Base-by-base conservation (phyloP, 1,140 invertebrate genomes). In the Euura lappo region DNA sequence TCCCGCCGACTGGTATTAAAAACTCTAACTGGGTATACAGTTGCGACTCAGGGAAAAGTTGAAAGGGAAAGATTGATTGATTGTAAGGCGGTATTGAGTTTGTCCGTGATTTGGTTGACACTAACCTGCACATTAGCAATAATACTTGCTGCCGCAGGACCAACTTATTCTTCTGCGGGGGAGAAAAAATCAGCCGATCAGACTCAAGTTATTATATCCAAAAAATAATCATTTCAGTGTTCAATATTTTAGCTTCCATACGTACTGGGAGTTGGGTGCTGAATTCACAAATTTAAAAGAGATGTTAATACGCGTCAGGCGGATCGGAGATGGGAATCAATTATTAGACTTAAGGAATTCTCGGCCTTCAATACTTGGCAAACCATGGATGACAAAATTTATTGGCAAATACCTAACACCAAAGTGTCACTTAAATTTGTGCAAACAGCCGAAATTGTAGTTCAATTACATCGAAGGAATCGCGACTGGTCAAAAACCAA, bases 111-210 rank as follows among this genome's bases (percentile, higher is more conserved):
- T 74, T 46, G 11, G 44, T 79, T 80, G 82, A 88, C 87, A 91
- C 90, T 91, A 89, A 92, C 91, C 91, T 92, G 89, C 93, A 94
- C 93, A 94, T 94, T 78, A 94, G 89, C 79, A 93, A 93, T 84
- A 94, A 89, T 81, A 93, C 92, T 89, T 94, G 93, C 85, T 94
- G 92, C 79, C 92, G 87, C 86, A 93, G 92, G 86, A 93, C 89
- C 79, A 92, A 91, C 86, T 93, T 93, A 88, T 93, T 92, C 91
- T 93, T 93, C 91, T 93, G 89, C 83, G 86, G 87, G 88, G 86
- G 86, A 87, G 88, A 88, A 87, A 76, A 88, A 87, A 84, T 83
- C 67, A 83, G 83, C 83, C 78, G 76, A 82, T 87, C 81, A 85
- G 84, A 84, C 77, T 84, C 80, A 81, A 76, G 73, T 77, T 80